Base-by-base conservation (phyloP, 1,140 invertebrate species). In the Tachypleus tridentatus region DNA sequence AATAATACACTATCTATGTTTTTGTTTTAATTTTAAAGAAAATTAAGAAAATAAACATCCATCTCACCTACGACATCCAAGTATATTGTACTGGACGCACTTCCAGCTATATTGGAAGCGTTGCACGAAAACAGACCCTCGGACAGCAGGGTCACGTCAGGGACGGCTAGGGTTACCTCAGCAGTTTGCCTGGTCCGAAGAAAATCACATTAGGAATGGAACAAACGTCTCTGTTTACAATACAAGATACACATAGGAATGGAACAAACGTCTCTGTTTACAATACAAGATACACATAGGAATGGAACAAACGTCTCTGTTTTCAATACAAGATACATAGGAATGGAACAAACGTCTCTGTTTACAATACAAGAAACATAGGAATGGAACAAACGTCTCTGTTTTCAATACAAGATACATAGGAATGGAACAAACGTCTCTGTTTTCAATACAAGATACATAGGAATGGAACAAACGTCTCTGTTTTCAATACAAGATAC, bases 71-170 rank as follows among this genome's bases (percentile, higher is more conserved):
- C 91, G 8, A 98, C 86, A 71, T 90, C 85, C 7, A 98, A 80
- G 81, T 91, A 94, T 5, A 89, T 90, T 7, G 91, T 92, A 63
- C 87, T 86, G 52, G 88, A 89, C 10, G 91, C 82, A 58, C 86
- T 85, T 6, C 96, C 96, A 48, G 93, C 95, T 3, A 93, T 83
- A 77, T 99, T 99, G n/a, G 86, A 82, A 0, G 93, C 94, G 64
- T 88, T 88, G 62, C 96, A 84, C 5, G 93, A 94, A 76, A 98
- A 99, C 4, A 96, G 80, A 4, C 95, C 96, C 65, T 80, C 78
- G 61, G 81, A 78, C 4, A 70, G 62, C 5, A 70, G 72, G 61
- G 70, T 72, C 57, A 70, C 72, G 50, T 70, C 67, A 47, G 76
- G 74, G 6, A 82, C 70, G 7, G 77, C 73, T 64, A 79, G 77